Base-by-base conservation (phyloP, 2,113 vertebrate species). In the Empidonax traillii region DNA sequence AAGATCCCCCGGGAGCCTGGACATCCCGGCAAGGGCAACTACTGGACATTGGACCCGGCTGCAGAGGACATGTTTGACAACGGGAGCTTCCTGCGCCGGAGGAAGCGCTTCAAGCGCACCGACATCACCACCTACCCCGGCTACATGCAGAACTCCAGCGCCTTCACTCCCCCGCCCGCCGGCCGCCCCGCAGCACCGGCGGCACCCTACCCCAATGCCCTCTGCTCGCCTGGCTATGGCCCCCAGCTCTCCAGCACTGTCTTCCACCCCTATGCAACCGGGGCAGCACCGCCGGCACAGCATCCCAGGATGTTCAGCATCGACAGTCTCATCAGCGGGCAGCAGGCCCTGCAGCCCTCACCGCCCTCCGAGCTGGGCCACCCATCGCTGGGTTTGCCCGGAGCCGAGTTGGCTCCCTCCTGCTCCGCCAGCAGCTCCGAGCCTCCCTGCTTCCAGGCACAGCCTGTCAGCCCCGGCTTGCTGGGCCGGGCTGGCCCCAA, bases 21-120 rank as follows among this genome's bases (percentile, higher is more conserved):
- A 4, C 98, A 99, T 72, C 98, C 99, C 0, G 99, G 99, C n/a
- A 99, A 99, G 93, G 99, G 99, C 74, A 99, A 98, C 98, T 99
- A 99, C 97, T 99, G 99, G 99, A 99, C 99, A 67, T 98, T 99
- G 63, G 99, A 99, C 98, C 87, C 98, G 97, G 69, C 99, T 86
- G 99, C 98, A 96, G 99, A 99, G 94, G 99, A 99, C 96, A 99
- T 99, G 99, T 99, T 99, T 14, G 99, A 99, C 98, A 99, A 99
- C 94, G 99, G 99, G 81, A 99, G 98, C 94, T 99, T 99, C 96
- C 98, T 99, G 95, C 98, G 99, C 72, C 97, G 99, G 73, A 98
- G 99, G 95, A 99, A 99, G 96, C 99, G 99, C 95, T 99, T 99
- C 98, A 99, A 99, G 96, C 97, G 99, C 97, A 99, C 99, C 11